Conservation (phyloP, 2,888 invertebrate genomes). For the Patella caerulea region DNA sequence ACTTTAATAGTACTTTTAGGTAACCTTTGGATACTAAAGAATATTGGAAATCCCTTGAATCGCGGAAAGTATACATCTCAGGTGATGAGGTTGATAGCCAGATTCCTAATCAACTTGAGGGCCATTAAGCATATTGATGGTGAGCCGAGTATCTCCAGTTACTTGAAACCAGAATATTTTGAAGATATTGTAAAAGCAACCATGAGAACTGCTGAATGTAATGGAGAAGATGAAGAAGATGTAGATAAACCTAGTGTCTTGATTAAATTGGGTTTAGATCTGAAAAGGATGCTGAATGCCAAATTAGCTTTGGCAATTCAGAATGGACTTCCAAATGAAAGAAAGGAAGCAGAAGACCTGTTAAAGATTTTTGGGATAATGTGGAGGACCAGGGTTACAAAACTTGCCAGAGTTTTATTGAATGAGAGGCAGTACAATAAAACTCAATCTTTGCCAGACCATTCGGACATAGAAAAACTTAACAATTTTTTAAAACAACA, state of each 20-base stretch:
- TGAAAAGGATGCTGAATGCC: background rate
- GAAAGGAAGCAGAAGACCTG: background rate
- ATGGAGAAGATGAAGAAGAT: background rate
- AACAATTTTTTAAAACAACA: background rate
- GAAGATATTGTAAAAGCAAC: background rate
- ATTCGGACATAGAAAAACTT: background rate
- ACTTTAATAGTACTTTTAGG: background rate
- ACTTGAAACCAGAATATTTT: background rate
- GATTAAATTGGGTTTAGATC: background rate
- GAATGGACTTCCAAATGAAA: background rate
- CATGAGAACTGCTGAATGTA: background rate
- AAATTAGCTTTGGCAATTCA: background rate
- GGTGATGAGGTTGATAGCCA: background rate
- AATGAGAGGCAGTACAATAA: background rate
- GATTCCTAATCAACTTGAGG: background rate
- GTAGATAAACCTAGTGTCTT: background rate
- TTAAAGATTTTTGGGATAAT: background rate
- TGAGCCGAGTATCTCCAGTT: background rate
- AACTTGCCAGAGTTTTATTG: background rate
- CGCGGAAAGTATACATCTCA: background rate
- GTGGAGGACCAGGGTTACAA: background rate
- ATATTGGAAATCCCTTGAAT: background rate
- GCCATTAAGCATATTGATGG: background rate
- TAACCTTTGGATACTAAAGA: background rate
- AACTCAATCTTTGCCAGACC: background rate